Evolutionary conservation across 2,888 invertebrate genomes (phyloP), one percentile per base, ranked within the genome.

Genomic region (Andrena hattorfiana): DNA sequence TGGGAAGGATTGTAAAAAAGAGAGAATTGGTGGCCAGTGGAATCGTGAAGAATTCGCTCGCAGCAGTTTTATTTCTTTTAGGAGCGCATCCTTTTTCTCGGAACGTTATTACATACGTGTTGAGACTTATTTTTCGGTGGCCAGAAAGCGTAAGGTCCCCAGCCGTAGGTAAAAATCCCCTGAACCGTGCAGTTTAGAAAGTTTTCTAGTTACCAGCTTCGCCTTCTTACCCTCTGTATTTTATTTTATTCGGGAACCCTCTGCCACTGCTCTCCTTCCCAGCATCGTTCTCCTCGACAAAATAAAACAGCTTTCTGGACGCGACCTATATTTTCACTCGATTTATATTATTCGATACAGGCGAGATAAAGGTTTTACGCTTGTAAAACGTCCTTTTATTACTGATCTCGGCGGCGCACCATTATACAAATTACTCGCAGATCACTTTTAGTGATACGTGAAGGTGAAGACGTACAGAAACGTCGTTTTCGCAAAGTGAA

Each of bases 91-190:
- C 73, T 75, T 77, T 16, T 42, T 56, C 70, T 13, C 56, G 67
- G 48, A 69, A 77, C 69, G 32, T 69, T 67, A 42, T 74, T 74
- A 77, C 42, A 42, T 42, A 42, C 69, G 59, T 60, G 79, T 74
- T 68, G 77, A 73, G 79, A 86, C 77, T 83, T 86, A 83, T 83
- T 83, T 77, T 82, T 73, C 77, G 68, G 60, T 54, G 81, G 64
- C 77, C 73, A 62, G 76, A 42, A 71, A 77, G 83, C 75, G 63
- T 59, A 72, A 48, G 77, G 73, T 60, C 78, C 28, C 67, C 67
- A 7, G 13, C 48, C 71, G 63, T 83, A 77, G 76, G 80, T 85
- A 85, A 85, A 80, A 86, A 85, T 85, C 69, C 77, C 28, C 26
- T 54, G 77, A 35, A 73, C 54, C 68, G 48, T 62, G 35, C 66